These are phyloP conservation scores for Luperina testacea DNA, from an alignment of 2,888 invertebrate genomes.

Conservation along the genomic window DNA sequence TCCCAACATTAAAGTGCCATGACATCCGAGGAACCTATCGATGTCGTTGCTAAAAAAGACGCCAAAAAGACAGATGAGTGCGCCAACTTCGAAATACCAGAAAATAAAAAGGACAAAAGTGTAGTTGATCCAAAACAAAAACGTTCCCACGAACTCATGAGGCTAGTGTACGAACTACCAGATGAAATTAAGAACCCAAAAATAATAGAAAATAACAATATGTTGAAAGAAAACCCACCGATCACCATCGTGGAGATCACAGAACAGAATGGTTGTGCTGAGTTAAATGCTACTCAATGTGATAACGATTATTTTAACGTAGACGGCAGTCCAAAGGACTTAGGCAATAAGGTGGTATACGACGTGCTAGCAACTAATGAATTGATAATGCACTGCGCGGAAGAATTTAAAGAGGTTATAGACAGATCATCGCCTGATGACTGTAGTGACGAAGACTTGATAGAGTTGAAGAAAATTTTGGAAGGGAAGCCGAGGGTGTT, in stretches of 20 bases:
- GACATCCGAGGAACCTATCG: slow-evolving; percentile 87
- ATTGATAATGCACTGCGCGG: slow-evolving; percentile 79
- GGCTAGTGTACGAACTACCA: slow-evolving; percentile 87
- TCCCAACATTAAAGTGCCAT: slow-evolving; percentile 77
- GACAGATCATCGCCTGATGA: slow-evolving; percentile 84
- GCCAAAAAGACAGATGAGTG: slow-evolving; percentile 80
- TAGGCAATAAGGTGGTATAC: slow-evolving; percentile 85
- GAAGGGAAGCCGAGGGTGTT: slow-evolving; percentile 91
- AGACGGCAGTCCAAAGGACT: slow-evolving; percentile 80
- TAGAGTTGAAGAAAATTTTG: slow-evolving; percentile 81
- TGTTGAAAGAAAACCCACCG: slow-evolving; percentile 87
- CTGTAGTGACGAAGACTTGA: slow-evolving; percentile 84
- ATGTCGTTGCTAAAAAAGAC: slow-evolving; percentile 83
- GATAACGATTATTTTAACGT: slow-evolving; percentile 80
- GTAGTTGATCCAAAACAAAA: slow-evolving; percentile 74
- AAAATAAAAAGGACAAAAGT: slow-evolving; percentile 76
- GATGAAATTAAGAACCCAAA: slow-evolving; percentile 80
- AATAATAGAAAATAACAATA: slow-evolving; percentile 82
- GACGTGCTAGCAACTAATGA: slow-evolving; percentile 81
- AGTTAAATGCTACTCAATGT: slow-evolving; percentile 77
- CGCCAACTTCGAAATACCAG: slow-evolving; percentile 78
- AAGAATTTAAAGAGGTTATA: slow-evolving; percentile 84
- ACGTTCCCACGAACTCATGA: slow-evolving; percentile 84
- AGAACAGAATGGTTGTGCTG: slow-evolving; percentile 88
- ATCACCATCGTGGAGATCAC: slow-evolving; percentile 86